phyloP scores from a whole-genome alignment of 1,140 invertebrate species.

The Apis florea region DNA sequence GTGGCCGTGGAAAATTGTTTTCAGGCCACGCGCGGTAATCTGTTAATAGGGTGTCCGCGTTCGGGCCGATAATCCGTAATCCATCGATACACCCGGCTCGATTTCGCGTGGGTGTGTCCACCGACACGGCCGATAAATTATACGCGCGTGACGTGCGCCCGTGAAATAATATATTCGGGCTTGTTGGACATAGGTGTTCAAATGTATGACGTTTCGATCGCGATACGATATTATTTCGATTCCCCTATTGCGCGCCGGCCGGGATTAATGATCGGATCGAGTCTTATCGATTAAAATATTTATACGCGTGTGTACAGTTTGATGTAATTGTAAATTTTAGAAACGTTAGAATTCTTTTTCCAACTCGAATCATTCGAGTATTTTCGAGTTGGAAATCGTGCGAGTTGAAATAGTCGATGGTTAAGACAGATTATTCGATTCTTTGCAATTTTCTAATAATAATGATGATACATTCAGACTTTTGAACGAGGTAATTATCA shows the following conservation, averaged over 20 bases:
- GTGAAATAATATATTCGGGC: slow-evolving; percentile 1
- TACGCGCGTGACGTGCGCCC: neutral
- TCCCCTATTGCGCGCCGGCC: too few species aligned
- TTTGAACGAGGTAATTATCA: too few species aligned
- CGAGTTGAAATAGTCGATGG: too few species aligned
- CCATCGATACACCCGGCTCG: slow-evolving; percentile 63
- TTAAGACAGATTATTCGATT: too few species aligned
- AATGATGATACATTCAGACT: too few species aligned
- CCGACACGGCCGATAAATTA: slow-evolving; percentile 2
- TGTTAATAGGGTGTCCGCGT: slow-evolving; percentile 74
- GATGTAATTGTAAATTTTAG: too few species aligned
- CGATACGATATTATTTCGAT: neutral
- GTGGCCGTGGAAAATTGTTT: slow-evolving; percentile 72
- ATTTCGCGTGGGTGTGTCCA: neutral
- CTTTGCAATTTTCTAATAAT: too few species aligned
- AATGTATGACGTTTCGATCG: too few species aligned
- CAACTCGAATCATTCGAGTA: too few species aligned
- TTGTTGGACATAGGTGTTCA: neutral
- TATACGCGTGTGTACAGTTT: too few species aligned
- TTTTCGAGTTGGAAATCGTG: too few species aligned
- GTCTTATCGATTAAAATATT: neutral
- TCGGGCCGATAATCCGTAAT: slow-evolving; percentile 73
- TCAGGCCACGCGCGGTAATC: slow-evolving; percentile 69
- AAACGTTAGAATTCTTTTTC: too few species aligned
- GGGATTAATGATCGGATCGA: neutral